phyloP scores from a whole-genome alignment of 2,888 invertebrate species.

The Coelopa pilipes region DNA sequence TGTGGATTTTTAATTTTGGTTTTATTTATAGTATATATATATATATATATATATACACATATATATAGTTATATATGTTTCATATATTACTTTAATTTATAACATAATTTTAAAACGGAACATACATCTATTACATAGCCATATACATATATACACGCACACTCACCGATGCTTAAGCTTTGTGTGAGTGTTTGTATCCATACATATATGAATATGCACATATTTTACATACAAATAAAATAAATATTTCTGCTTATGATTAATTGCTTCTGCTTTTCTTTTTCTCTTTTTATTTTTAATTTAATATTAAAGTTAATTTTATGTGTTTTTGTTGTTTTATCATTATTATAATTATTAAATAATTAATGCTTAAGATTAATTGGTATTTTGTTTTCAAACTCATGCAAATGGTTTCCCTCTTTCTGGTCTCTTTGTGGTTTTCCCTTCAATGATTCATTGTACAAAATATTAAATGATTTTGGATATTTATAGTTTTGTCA shows the following conservation, averaged over 20 bases:
- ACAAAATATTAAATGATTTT: background rate
- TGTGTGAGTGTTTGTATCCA: slow-evolving; percentile 46
- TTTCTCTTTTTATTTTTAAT: slow-evolving; percentile 12
- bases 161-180: slow-evolving; percentile 52
- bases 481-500: background rate
- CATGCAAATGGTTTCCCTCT: background rate
- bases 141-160: slow-evolving; percentile 47
- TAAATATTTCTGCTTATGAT: slow-evolving; percentile 52
- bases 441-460: background rate
- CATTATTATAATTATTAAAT: slow-evolving; percentile 5
- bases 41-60: slow-evolving; percentile 42
- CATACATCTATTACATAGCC: slow-evolving; percentile 57
- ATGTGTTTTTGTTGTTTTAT: slow-evolving; percentile 15
- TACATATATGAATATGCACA: slow-evolving; percentile 45
- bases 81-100: slow-evolving; percentile 48
- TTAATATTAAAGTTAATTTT: slow-evolving; percentile 11
- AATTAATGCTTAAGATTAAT: slow-evolving; percentile 10
- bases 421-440: background rate
- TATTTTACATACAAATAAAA: slow-evolving; percentile 57
- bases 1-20: background rate
- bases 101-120: slow-evolving; percentile 62
- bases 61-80: slow-evolving; percentile 46
- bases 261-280: background rate
- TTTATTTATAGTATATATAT: slow-evolving; percentile 39
- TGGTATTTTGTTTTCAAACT: background rate